Percentiles rank a stretch among this genome's conserved stretches.
These are phyloP conservation scores for Pampus argenteus DNA, from an alignment of 2,797 vertebrate genomes.

Conservation along the genomic window DNA sequence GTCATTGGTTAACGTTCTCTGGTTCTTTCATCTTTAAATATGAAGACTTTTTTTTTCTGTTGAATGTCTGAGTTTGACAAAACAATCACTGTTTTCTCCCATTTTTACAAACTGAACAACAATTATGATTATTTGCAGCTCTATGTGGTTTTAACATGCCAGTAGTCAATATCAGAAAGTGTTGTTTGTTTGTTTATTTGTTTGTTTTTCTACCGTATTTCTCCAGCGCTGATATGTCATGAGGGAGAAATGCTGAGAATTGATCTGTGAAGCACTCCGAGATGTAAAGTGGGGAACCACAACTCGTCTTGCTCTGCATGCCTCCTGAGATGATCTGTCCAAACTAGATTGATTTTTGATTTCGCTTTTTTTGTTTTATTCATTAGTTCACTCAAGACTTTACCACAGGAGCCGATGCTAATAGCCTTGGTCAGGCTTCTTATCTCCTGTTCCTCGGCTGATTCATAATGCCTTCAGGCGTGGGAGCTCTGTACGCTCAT, in stretches of 20 bases:
- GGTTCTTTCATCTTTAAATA: no score
- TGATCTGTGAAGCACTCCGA: constrained; percentile 44
- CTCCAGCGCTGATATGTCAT: constrained; percentile 7
- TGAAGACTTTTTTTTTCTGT: no score
- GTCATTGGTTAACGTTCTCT: no score
- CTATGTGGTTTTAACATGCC: background rate
- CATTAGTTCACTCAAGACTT: constrained; percentile 60
- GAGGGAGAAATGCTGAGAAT: constrained; percentile 28
- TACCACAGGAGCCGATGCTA: constrained; percentile 63
- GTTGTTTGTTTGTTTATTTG: no score
- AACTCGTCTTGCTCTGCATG: constrained; percentile 4
- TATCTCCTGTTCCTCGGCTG: constrained; percentile 57
- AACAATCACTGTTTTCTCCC: no score
- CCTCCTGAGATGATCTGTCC: constrained; percentile 46
- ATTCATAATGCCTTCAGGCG: constrained; percentile 61
- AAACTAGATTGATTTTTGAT: constrained; percentile 64
- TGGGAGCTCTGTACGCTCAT: constrained; percentile 50
- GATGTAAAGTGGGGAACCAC: constrained; percentile 35
- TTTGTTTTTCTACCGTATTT: no score
- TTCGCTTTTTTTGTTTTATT: constrained; percentile 73
- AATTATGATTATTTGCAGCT: no score
- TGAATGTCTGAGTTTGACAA: no score
- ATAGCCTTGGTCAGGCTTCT: constrained; percentile 70
- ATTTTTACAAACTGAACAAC: no score
- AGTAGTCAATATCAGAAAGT: background rate